Evolutionary conservation across 1,140 invertebrate species (phyloP), one percentile per base, ranked within the genome.

Genomic region (Hypothenemus hampei): DNA sequence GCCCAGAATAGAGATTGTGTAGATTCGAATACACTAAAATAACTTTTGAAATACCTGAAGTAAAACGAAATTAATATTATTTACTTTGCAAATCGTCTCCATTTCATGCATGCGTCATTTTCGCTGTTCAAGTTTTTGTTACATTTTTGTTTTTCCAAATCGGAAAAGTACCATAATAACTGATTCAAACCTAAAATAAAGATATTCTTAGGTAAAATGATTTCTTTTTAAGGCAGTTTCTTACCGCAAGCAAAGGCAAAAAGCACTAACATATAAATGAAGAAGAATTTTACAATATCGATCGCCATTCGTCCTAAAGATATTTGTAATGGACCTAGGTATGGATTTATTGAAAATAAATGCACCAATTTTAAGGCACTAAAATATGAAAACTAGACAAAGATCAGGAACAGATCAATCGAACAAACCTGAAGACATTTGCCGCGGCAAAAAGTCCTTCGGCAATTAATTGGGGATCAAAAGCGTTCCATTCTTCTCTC

Each of bases 401-500:
- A n/a, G n/a, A n/a, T n/a, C n/a, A n/a, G n/a, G n/a, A n/a, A n/a
- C n/a, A n/a, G n/a, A n/a, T n/a, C n/a, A n/a, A n/a, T n/a, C n/a
- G n/a, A n/a, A n/a, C n/a, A 41, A 59, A 85, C 79, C 83, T 89
- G 67, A 91, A 89, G 52, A 98, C 87, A 74, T 97, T 97, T 29
- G 94, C 93, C 11, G 89, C 93, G 8, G 93, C 91, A 72, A 97
- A 97, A 11, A 97, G 74, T 13, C 93, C 93, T 68, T 97, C 94
- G 3, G 92, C 89, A 31, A 98, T 90, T 0, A 98, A 76, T 67
- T 96, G 93, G 0, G 92, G 91, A 73, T 97, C 93, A 70, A 90
- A 97, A 10, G 88, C 86, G 65, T 93, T 78, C 94, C 94, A 98
- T 24, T 87, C 72, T 65, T 93, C 88, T 31, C 91, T 76, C 0